Base-by-base conservation (phyloP, 2,888 invertebrate species). In the Conus canariensis region DNA sequence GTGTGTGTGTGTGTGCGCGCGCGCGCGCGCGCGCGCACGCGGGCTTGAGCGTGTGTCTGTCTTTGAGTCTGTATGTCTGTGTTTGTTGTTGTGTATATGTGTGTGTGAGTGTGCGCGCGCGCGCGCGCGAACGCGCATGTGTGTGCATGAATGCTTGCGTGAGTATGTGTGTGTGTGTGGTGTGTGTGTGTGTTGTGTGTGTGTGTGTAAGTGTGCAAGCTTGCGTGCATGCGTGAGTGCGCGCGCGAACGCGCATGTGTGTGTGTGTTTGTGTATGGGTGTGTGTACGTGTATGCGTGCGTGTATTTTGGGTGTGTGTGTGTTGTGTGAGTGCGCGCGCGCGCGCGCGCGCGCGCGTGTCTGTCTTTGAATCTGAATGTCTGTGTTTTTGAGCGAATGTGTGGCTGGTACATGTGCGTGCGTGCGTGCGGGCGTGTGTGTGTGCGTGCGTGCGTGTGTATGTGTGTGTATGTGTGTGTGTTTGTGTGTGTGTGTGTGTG, bases 61-160 rank as follows among this genome's bases (percentile, higher is more conserved):
- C 82, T 56, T 10, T 56, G 9, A 12, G 30, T 82, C 14, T 82
- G 82, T 82, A 30, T 82, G 82, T 82, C 30, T 82, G 82, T 82
- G 82, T 82, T 25, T 82, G 82, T 82, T 25, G n/a, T 3, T 82
- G 82, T 82, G 82, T 82, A 16, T 82, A 45, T 82, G 82, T 82
- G 82, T 82, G 82, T 82, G 82, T 82, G 82, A 45, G 82, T 82
- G 82, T 82, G 58, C 56, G 83, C 5, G 16, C 16, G 83, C 56
- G 58, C 16, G 22, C 22, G 83, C 19, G 19, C 56, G 22, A 14
- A 58, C 56, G 83, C 56, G 83, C 56, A 58, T 56, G 58, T 83
- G 83, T 16, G 83, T 83, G 83, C 16, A 45, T 83, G 58, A 8
- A 12, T 83, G 83, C 16, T 56, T 56, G 58, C 9, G 83, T 8